These are phyloP conservation scores for Hephaestus fuliginosus DNA, from an alignment of 2,797 vertebrate species.

Conservation along the genomic window DNA sequence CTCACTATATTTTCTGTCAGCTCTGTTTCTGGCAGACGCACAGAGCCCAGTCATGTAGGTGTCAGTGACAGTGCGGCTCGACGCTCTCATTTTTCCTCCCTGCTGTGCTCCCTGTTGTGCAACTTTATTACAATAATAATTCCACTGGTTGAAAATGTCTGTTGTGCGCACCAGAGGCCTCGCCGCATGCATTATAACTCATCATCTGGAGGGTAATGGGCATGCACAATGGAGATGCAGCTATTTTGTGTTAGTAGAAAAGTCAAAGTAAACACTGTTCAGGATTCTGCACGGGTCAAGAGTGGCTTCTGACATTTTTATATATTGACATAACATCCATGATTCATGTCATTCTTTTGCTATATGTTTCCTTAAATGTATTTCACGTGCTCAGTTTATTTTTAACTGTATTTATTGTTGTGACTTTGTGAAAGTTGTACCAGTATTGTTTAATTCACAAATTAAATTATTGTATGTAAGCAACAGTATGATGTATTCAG, in stretches of 20 bases:
- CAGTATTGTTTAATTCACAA: slow-evolving; percentile 23
- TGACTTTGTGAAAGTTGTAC: slow-evolving; percentile 10
- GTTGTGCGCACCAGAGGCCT: slow-evolving; percentile 24
- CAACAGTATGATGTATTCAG: background rate
- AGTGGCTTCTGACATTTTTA: slow-evolving; percentile 34
- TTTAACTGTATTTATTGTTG: slow-evolving; percentile 31
- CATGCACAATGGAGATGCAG: slow-evolving; percentile 28
- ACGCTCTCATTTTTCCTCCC: slow-evolving; percentile 50
- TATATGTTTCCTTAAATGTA: slow-evolving; percentile 28
- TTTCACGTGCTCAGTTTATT: background rate
- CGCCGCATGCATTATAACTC: slow-evolving; percentile 48
- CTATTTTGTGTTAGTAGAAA: slow-evolving; percentile 40
- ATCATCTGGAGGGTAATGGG: slow-evolving; percentile 48
- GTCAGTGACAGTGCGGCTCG: slow-evolving; percentile 60
- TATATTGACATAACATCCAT: slow-evolving; percentile 10
- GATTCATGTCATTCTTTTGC: slow-evolving; percentile 12
- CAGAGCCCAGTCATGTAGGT: slow-evolving; percentile 56
- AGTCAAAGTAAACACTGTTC: slow-evolving; percentile 33
- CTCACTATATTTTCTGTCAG: slow-evolving; percentile 59
- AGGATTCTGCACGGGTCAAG: slow-evolving; percentile 7
- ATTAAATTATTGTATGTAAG: slow-evolving; percentile 23
- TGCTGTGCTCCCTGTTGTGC: slow-evolving; percentile 54
- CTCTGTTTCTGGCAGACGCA: slow-evolving; percentile 48
- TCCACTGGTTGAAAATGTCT: slow-evolving; percentile 51
- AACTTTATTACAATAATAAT: slow-evolving; percentile 74